Conservation (phyloP, 1,140 invertebrate genomes). For the Euborellia annulipes region DNA sequence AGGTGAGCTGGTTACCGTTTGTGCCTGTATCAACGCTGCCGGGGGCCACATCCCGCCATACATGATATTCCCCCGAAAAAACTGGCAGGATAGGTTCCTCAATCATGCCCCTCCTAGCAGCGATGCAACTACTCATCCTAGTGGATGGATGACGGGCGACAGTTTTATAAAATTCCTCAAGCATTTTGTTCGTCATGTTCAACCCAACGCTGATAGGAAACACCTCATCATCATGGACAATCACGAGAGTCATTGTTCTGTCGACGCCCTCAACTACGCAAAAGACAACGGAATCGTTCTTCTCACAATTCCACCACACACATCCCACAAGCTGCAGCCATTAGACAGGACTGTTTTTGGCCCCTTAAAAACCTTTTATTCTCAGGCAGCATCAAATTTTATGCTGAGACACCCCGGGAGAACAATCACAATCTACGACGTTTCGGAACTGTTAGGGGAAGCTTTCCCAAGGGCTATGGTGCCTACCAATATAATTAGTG, state of each 20-base stretch:
- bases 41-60: constrained; percentile 23
- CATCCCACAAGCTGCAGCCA: constrained; percentile 26
- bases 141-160: constrained; percentile 27
- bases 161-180: constrained; percentile 18
- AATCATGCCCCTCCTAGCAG: constrained; percentile 23
- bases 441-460: constrained; percentile 17
- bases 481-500: constrained; percentile 20
- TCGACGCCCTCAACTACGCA: constrained; percentile 19
- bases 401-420: constrained; percentile 19
- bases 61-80: constrained; percentile 26
- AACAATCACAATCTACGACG: constrained; percentile 19
- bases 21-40: constrained; percentile 15
- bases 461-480: constrained; percentile 19
- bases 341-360: constrained; percentile 24
- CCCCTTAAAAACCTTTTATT: constrained; percentile 26
- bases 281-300: constrained; percentile 21
- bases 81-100: constrained; percentile 17
- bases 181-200: constrained; percentile 18
- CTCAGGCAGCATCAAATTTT: constrained; percentile 25
- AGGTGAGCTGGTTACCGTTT: constrained; percentile 25
- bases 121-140: constrained; percentile 22
- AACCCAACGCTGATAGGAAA: too few species aligned
- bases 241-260: constrained; percentile 23
- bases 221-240: constrained; percentile 20
- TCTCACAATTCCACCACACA: constrained; percentile 21